Conservation (phyloP, 2,113 vertebrate species). For the Tupaia chinensis region DNA sequence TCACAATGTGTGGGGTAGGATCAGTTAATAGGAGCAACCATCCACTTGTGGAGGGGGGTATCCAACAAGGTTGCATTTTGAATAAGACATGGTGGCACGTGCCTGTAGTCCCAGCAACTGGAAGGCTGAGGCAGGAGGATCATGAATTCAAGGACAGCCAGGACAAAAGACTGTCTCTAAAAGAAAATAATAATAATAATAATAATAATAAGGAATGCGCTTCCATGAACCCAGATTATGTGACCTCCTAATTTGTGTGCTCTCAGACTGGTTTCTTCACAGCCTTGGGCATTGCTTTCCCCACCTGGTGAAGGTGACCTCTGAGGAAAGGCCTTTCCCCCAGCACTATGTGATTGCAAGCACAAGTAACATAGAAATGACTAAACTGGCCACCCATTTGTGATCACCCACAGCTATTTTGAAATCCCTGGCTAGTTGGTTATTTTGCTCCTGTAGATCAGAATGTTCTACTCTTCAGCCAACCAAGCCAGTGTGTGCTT, state of each 20-base stretch:
- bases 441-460: neutral
- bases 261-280: neutral
- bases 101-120: too few relatives aligned
- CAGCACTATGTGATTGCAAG: neutral
- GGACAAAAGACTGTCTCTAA: too few relatives aligned
- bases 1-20: neutral
- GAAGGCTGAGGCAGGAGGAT: too few relatives aligned
- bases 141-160: too few relatives aligned
- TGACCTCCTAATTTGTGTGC: neutral
- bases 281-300: neutral
- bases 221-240: neutral
- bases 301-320: neutral
- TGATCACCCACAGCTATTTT: neutral
- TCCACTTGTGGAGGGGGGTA: neutral
- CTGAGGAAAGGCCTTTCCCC: neutral
- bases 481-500: neutral
- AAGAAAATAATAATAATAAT: too few relatives aligned
- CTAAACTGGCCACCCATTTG: neutral
- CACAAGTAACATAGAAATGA: too few relatives aligned
- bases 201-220: neutral
- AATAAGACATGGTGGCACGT: too few relatives aligned
- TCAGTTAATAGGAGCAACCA: neutral
- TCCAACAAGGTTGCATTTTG: neutral
- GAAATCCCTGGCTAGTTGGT: neutral
- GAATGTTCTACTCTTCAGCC: neutral